Evolutionary conservation across 2,888 invertebrate genomes (phyloP), one percentile per base, ranked within the genome.

Genomic region (Microplitis manilae): DNA sequence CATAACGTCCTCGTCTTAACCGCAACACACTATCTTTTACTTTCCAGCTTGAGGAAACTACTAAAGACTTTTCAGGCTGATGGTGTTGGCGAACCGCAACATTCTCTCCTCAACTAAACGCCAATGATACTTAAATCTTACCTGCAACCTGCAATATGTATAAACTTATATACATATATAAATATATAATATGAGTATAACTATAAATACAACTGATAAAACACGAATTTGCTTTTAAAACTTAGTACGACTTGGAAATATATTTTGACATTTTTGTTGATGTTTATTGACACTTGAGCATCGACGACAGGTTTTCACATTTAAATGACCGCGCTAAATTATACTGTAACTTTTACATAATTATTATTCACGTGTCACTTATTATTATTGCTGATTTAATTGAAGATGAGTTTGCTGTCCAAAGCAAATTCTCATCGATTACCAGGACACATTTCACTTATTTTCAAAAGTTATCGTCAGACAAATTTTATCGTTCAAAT

Each of bases 1-100:
- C 65, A 13, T 30, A 65, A 30, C 13, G 30, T 38, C 65, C 38
- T 65, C 65, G 65, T 65, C 65, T 65, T 65, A 13, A 65, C 65
- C 65, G 13, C 65, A 65, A 65, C 65, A 65, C 30, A 38, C 65
- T 65, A 65, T 65, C 65, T 65, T 65, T 30, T 20, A 65, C 65
- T 65, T 65, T 65, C 62, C 62, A 62, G 30, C 65, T 65, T 30
- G 62, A 9, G 8, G 13, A 5, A 50, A 50, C 38, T 30, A 65
- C 30, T 20, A 9, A 5, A 62, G 6, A 65, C 5, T 13, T 65
- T 30, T 65, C 65, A 13, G 30, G 30, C 30, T 30, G 30, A 30
- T 30, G 30, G 38, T 65, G 38, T 5, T 65, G 65, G 38, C 2
- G 13, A 30, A 30, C 65, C 65, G 20, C 65, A 65, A 65, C 13